Base-by-base conservation (phyloP, 2,113 vertebrate species). In the Phainopepla nitens region DNA sequence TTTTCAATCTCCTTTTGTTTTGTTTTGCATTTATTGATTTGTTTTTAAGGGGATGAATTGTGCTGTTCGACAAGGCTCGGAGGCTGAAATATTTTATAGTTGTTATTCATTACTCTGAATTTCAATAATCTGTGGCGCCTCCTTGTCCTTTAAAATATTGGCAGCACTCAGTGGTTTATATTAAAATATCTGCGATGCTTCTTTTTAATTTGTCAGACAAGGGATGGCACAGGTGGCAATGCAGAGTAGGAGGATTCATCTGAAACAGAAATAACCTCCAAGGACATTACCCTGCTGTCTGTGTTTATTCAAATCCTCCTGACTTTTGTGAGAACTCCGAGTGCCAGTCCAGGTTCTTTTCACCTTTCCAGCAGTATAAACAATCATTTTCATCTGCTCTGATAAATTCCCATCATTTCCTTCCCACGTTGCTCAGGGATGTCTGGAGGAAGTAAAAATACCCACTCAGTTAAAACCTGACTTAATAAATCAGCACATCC, bases 211-310 rank as follows among this genome's bases (percentile, higher is more conserved):
- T 94, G 58, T 76, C 77, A 82, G 62, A 87, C 36, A 49, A 76
- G 44, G 53, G 65, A 29, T 41, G 79, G 86, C 77, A 75, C 93
- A 95, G 91, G 94, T 95, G 95, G 89, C 6, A 82, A n/a, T 24
- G 65, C 45, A 87, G 83, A 87, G 72, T 33, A 45, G 57, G 68
- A 84, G 56, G 69, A 78, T 81, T 90, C 77, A 62, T 93, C 53
- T 93, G 89, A 91, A 95, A 90, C 51, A 92, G 76, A 89, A 94
- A 89, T 68, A 94, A 89, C 41, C 83, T 60, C 91, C 79, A 72
- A 94, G 93, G 96, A 68, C 69, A 21, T 84, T 53, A 6, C 61
- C 69, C 81, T 95, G 72, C 81, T 92, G 72, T 33, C 66, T 71
- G 28, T 91, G 81, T 82, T 96, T 87, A 68, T 71, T 87, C 56